A percentile compares a stretch with the other conserved stretches of the same genome.
phyloP scores from a whole-genome alignment of 2,113 vertebrate genomes.

The Nesospiza acunhae region DNA sequence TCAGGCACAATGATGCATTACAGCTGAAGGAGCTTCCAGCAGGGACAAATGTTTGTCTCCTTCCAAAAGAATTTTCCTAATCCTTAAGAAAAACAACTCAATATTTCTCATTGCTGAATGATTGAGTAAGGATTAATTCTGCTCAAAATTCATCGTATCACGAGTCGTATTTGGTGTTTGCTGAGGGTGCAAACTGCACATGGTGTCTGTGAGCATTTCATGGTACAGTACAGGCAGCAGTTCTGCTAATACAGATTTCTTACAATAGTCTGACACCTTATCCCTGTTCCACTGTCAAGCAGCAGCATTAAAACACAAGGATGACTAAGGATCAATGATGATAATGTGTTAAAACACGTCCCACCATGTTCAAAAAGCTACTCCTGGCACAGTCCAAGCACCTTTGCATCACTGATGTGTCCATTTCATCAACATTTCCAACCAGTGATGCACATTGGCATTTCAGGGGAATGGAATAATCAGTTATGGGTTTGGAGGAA shows the following conservation, averaged over 20 bases:
- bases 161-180: background rate
- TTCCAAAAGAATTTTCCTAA: conserved; percentile 76
- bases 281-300: background rate
- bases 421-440: background rate
- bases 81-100: conserved; percentile 73
- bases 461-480: background rate
- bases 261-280: background rate
- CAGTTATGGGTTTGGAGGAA: background rate
- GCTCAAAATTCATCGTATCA: background rate
- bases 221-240: background rate
- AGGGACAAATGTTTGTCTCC: conserved; percentile 83
- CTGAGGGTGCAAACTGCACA: background rate
- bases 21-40: conserved; percentile 73
- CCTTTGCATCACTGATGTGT: background rate
- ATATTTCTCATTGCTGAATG: conserved; percentile 70
- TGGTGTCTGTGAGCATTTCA: background rate
- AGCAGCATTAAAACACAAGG: background rate
- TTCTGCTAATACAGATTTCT: background rate
- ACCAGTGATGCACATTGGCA: background rate
- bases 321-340: background rate
- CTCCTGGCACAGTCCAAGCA: fast-evolving
- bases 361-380: background rate
- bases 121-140: conserved; percentile 62
- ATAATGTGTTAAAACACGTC: fast-evolving
- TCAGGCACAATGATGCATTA: conserved; percentile 78